Percentiles rank a stretch among this genome's conserved stretches.
Conservation (phyloP, 2,888 invertebrate species). For the Lordiphosa andalusiaca region DNA sequence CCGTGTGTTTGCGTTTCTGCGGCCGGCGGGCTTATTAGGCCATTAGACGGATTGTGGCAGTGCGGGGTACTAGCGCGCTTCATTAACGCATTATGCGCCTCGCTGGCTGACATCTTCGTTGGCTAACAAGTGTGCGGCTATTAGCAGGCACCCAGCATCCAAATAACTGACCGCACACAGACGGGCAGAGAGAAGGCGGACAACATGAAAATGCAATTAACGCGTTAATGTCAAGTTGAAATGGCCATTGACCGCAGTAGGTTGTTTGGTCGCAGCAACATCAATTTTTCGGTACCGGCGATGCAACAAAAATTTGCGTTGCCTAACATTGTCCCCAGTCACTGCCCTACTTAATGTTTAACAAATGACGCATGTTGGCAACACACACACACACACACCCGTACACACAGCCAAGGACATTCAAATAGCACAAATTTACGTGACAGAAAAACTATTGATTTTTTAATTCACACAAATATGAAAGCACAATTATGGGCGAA, state of each 20-base stretch:
- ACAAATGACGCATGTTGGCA: conserved; percentile 21
- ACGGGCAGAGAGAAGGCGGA: conserved; percentile 25
- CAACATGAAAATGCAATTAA: conserved; percentile 74
- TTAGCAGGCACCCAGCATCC: conserved; percentile 9
- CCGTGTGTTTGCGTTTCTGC: conserved; percentile 25
- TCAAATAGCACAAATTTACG: not conserved
- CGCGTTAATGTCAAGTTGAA: conserved; percentile 65
- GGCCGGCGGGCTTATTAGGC: conserved; percentile 33
- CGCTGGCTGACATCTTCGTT: conserved; percentile 29
- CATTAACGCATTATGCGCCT: conserved; percentile 51
- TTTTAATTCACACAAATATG: too few relatives aligned
- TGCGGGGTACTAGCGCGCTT: conserved; percentile 30
- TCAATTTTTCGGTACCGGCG: conserved; percentile 30
- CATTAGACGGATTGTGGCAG: conserved; percentile 37
- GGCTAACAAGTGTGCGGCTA: conserved; percentile 18
- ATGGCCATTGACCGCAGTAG: conserved; percentile 36
- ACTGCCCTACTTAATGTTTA: conserved; percentile 28
- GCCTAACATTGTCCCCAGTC: conserved; percentile 23
- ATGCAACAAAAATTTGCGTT: conserved; percentile 24
- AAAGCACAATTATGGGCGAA: too few relatives aligned
- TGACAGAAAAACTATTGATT: not conserved
- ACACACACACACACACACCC: not conserved
- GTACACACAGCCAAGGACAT: not conserved
- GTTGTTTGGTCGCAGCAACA: conserved; percentile 17
- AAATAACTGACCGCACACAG: conserved; percentile 47